A percentile compares a stretch with the other conserved stretches of the same genome.
These are phyloP conservation scores for Polyploca ridens DNA, from an alignment of 2,888 invertebrate genomes.

Conservation along the genomic window DNA sequence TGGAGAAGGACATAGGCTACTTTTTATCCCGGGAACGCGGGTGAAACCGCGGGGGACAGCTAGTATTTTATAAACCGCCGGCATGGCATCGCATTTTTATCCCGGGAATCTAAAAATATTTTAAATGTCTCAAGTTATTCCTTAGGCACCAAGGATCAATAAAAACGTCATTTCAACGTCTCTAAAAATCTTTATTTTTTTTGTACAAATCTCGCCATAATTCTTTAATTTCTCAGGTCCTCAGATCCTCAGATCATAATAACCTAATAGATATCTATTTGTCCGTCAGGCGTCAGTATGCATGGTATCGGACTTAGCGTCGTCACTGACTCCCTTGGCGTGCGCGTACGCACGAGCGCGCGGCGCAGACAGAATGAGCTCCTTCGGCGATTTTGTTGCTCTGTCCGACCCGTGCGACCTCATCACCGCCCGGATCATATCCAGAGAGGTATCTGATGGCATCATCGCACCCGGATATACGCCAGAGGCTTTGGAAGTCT, in stretches of 20 bases:
- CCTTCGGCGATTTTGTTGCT: constrained; percentile 99
- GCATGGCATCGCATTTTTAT: too few relatives aligned
- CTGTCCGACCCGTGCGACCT: constrained; percentile 96
- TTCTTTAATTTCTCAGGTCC: too few relatives aligned
- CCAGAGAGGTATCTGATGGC: constrained; percentile 98
- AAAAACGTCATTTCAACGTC: too few relatives aligned
- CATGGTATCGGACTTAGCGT: constrained; percentile 94
- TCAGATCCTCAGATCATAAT: neutral
- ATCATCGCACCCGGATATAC: constrained; percentile 97
- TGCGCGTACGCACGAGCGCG: constrained; percentile 97
- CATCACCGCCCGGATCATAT: constrained; percentile 95
- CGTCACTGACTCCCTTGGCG: constrained; percentile 91
- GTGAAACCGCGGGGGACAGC: too few relatives aligned
- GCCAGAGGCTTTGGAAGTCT: constrained; percentile 91
- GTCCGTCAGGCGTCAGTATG: constrained; percentile 90
- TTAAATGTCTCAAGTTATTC: too few relatives aligned
- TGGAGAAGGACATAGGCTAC: too few relatives aligned
- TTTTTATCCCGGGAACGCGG: too few relatives aligned
- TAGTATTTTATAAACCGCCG: too few relatives aligned
- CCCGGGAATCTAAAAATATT: too few relatives aligned
- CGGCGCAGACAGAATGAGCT: constrained; percentile 99
- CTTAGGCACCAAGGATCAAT: too few relatives aligned
- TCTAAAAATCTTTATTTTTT: too few relatives aligned
- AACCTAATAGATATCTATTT: constrained; percentile 7
- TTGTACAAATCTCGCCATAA: too few relatives aligned